Base-by-base conservation (phyloP, 30 jellyfish, hydroid and myxozoan species). In the Nemopilema nomurai region DNA sequence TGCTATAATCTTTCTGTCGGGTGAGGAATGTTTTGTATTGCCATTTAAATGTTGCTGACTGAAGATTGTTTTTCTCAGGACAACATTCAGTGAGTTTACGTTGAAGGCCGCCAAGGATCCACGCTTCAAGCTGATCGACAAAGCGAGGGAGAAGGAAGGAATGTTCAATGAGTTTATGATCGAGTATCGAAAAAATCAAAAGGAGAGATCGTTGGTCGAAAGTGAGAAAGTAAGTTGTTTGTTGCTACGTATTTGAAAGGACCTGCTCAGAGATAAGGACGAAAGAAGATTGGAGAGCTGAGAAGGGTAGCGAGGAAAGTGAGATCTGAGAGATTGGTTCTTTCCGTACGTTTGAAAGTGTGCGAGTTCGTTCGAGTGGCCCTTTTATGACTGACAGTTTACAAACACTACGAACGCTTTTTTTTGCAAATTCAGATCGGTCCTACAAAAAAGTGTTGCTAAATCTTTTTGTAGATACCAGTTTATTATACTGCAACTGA, bases 111-210 rank as follows among this genome's bases (percentile, higher is more conserved):
- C 89, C 53, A 95, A 90, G 87, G 99, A 95, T 65, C 75, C 92
- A 21, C 79, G 99, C 49, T 95, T 91, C 93, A 95, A 90, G 73
- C 79, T 70, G 66, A 90, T 95, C 67, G 98, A 90, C 50, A 95
- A 95, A 72, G 88, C 87, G 84, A 77, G 91, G 73, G 99, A 95
- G 32, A 77, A 97, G 49, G 99, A 95, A 69, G 90, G 90, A n/a
- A 57, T 90, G 49, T 95, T 86, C 78, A 90, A 95, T 63, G 99
- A 95, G 57, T 95, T 90, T 87, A 95, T 95, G 99, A 64, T 87
- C 1, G 98, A 90, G 52, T 91, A 77, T 77, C 82, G 98, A 22
- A 90, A 90, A 73, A 81, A 81, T 49, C 96, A 81, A 71, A 92
- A 87, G 57, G 97, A 94, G 33, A 80, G 91, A 24, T 50, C 64